Conservation (phyloP, 2,797 vertebrate genomes). For the Rhabdomys pumilio region DNA sequence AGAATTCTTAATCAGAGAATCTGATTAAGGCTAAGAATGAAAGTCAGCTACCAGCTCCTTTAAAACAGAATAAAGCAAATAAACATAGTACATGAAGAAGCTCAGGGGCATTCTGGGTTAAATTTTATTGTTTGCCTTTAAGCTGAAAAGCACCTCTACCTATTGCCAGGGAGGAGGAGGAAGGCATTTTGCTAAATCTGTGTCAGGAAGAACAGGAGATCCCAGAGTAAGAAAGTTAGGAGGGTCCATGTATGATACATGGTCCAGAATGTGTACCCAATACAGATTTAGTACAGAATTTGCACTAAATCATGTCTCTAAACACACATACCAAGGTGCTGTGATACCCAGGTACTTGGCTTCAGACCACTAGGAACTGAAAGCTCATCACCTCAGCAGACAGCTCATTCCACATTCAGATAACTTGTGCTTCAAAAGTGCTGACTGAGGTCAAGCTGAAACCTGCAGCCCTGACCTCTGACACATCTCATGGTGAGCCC, state of each 20-base stretch:
- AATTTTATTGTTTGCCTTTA: slow-evolving; percentile 37
- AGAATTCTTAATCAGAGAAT: slow-evolving; percentile 79
- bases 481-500: neutral
- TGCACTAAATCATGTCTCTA: neutral
- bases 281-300: neutral
- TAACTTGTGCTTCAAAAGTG: neutral
- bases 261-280: neutral
- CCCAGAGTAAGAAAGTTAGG: neutral
- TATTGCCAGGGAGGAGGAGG: neutral
- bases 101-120: slow-evolving; percentile 49
- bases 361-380: neutral
- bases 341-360: neutral
- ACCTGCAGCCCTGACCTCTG: neutral
- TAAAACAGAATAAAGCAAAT: slow-evolving; percentile 72
- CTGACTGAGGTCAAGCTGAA: slow-evolving; percentile 37
- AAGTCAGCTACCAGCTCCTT: slow-evolving; percentile 67
- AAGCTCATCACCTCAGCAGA: neutral
- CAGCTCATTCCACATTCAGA: neutral
- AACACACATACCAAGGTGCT: neutral
- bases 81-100: slow-evolving; percentile 14
- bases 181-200: neutral
- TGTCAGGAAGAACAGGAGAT: slow-evolving; percentile 21
- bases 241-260: neutral
- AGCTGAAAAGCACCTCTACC: neutral
- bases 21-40: slow-evolving; percentile 73